Percentiles rank a stretch among this genome's conserved stretches.
Evolutionary conservation across 2,797 vertebrate species (phyloP).

Genomic region (Molossus molossus): DNA sequence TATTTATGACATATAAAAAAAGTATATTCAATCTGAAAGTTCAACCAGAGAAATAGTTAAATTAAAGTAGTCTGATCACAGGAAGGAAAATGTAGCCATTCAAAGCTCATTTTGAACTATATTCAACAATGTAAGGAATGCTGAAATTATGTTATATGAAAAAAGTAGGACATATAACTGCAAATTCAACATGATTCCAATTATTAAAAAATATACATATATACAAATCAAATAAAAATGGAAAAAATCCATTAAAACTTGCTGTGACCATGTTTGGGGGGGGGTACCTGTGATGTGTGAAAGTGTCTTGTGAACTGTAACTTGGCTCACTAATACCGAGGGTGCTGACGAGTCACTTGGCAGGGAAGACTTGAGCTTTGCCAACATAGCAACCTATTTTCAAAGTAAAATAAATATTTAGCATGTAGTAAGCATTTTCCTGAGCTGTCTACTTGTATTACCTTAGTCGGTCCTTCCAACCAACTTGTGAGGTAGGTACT

Average conservation of each 20-base stretch:
- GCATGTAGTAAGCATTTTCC: background rate
- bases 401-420: background rate
- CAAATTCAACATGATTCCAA: background rate
- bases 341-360: background rate
- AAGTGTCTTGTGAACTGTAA: background rate
- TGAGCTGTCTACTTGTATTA: background rate
- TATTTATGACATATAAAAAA: background rate
- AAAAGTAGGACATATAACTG: background rate
- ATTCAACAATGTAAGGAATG: conserved; percentile 17
- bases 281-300: background rate
- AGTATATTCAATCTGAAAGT: background rate
- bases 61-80: background rate
- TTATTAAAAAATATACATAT: background rate
- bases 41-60: conserved; percentile 20
- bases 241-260: background rate
- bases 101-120: conserved; percentile 56
- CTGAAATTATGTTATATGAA: conserved; percentile 7
- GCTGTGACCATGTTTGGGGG: background rate
- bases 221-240: background rate
- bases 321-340: background rate
- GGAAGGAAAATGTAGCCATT: conserved; percentile 47
- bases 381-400: background rate
- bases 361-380: background rate
- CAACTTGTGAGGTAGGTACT: background rate
- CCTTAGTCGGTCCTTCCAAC: background rate